Evolutionary conservation across 2,113 vertebrate genomes (phyloP).

Genomic region (Micromys minutus): DNA sequence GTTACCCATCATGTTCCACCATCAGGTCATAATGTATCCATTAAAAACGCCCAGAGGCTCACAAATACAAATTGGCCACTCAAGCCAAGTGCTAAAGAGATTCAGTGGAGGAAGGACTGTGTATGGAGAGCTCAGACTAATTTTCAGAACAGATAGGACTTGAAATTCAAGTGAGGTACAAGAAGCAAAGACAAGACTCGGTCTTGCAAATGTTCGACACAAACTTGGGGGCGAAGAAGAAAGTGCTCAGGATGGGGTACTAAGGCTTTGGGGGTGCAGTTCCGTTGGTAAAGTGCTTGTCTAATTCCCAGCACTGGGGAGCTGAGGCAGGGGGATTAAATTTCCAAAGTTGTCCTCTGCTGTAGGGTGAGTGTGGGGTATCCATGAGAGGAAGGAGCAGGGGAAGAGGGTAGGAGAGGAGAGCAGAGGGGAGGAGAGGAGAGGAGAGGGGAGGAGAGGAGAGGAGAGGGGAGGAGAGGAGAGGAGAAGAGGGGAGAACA

Average conservation of each 20-base stretch:
- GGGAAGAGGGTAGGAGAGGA: background rate
- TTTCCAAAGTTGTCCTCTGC: background rate
- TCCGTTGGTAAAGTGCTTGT: background rate
- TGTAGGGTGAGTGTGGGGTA: background rate
- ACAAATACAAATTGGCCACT: background rate
- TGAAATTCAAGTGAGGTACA: background rate
- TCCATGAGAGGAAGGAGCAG: background rate
- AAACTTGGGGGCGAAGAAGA: background rate
- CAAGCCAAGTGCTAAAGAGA: background rate
- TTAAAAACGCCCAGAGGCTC: background rate
- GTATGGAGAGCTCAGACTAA: background rate
- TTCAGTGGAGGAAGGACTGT: background rate
- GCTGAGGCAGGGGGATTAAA: background rate
- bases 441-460: rapidly evolving
- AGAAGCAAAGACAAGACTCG: background rate
- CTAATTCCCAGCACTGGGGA: background rate
- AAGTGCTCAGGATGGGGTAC: background rate
- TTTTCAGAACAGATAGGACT: background rate
- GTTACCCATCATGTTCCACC: background rate
- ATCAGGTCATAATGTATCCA: background rate
- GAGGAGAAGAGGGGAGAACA: rapidly evolving
- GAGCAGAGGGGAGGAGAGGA: background rate
- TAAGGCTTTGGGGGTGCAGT: background rate
- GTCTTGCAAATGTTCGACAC: background rate
- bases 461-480: rapidly evolving